Conservation (phyloP, 2,888 invertebrate species). For the Camptogramma bilineatum region DNA sequence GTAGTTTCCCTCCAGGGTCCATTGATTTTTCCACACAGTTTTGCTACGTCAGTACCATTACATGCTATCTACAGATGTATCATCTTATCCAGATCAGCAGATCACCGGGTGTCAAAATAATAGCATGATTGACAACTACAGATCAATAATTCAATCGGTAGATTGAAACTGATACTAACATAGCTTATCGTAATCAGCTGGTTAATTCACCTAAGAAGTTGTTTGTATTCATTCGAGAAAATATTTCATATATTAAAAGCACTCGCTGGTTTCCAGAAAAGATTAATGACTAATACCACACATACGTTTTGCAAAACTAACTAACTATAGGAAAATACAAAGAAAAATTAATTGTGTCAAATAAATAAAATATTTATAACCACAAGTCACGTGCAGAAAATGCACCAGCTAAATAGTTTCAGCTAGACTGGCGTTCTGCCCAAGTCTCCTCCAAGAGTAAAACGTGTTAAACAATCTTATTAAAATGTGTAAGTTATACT, state of each 20-base stretch:
- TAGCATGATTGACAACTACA: conserved; percentile 7
- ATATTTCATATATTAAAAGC: too few relatives aligned
- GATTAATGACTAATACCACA: too few relatives aligned
- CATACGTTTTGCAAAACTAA: not conserved
- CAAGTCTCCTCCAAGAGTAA: conserved; percentile 20
- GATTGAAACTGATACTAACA: conserved; percentile 17
- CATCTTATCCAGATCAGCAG: not conserved
- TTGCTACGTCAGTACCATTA: not conserved
- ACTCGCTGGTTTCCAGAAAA: too few relatives aligned
- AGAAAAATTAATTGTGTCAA: not conserved
- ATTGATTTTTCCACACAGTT: too few relatives aligned
- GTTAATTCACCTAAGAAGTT: not conserved
- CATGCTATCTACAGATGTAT: not conserved
- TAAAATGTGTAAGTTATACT: conserved; percentile 22
- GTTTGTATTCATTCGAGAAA: too few relatives aligned
- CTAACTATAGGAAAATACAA: not conserved
- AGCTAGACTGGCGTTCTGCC: conserved; percentile 30
- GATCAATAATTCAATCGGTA: conserved; percentile 30
- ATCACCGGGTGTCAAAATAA: conserved; percentile 7
- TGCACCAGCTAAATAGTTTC: conserved; percentile 12
- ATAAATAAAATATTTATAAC: conserved; percentile 1
- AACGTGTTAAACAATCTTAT: conserved; percentile 17
- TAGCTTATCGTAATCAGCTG: conserved; percentile 8
- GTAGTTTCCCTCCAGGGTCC: too few relatives aligned
- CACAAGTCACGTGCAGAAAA: conserved; percentile 13